These are phyloP conservation scores for Formicarius rufipectus DNA, from an alignment of 2,113 vertebrate genomes.

Conservation along the genomic window DNA sequence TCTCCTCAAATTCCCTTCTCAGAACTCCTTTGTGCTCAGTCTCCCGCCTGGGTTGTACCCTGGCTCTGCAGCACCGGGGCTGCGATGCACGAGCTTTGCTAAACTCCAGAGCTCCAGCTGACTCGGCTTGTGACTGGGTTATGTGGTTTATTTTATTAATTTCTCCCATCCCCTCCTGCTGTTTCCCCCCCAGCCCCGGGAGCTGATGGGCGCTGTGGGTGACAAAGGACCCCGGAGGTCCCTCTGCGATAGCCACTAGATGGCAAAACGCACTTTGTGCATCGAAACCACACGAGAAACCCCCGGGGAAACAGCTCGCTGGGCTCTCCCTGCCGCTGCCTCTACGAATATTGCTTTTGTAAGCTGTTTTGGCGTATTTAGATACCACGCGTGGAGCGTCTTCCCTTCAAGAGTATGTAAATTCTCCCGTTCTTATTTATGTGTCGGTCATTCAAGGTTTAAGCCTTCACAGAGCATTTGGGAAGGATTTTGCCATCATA, in stretches of 20 bases:
- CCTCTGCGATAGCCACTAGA: not conserved
- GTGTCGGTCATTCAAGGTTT: accelerated
- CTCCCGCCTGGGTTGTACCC: not conserved
- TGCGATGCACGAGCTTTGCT: accelerated
- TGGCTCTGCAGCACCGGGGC: not conserved
- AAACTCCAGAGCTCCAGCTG: accelerated
- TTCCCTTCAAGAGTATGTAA: not conserved
- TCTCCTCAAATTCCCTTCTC: not conserved
- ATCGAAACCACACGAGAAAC: accelerated
- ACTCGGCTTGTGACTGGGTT: too few relatives aligned
- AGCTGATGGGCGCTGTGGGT: not conserved
- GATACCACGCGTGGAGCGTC: not conserved
- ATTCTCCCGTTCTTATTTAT: not conserved
- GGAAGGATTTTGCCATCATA: not conserved
- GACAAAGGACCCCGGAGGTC: not conserved
- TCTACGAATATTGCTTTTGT: not conserved
- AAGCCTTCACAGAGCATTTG: not conserved
- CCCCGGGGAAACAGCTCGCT: not conserved
- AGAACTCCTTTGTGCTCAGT: not conserved
- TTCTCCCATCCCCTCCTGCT: accelerated
- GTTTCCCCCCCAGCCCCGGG: not conserved
- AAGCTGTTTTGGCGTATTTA: not conserved
- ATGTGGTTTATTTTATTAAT: not conserved
- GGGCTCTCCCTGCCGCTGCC: not conserved
- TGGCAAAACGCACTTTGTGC: constrained; percentile 37